Conservation (phyloP, 2,888 invertebrate genomes). For the Pyrrhia umbra region DNA sequence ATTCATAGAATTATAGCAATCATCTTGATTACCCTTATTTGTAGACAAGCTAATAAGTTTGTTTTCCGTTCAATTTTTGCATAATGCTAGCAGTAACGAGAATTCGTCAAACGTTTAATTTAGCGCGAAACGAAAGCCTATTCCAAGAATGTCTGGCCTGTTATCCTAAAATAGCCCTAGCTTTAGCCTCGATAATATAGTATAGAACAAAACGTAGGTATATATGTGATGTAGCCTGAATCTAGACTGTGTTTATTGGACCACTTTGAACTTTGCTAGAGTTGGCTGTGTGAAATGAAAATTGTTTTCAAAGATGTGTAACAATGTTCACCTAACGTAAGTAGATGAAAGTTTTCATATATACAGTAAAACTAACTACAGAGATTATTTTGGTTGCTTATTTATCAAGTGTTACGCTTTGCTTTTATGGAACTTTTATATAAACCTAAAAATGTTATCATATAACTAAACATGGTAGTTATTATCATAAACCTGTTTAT, state of each 20-base stretch:
- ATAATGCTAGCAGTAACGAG: conserved; percentile 41
- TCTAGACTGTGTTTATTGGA: conserved; percentile 20
- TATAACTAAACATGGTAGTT: no score
- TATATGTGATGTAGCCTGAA: conserved; percentile 11
- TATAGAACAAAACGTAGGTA: not conserved
- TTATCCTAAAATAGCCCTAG: conserved; percentile 37
- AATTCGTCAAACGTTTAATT: conserved; percentile 24
- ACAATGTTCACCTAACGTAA: conserved; percentile 1
- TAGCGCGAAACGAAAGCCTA: conserved; percentile 20
- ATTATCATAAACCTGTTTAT: no score
- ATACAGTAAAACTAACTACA: not conserved
- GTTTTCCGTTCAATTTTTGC: conserved; percentile 59
- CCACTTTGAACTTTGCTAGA: conserved; percentile 24
- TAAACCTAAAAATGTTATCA: no score
- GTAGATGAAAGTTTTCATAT: not conserved
- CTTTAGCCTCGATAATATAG: not conserved
- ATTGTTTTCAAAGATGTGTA: conserved; percentile 16
- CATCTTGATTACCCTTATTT: conserved; percentile 65
- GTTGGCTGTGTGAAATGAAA: conserved; percentile 11
- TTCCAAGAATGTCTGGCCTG: conserved; percentile 39
- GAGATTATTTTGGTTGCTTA: not conserved
- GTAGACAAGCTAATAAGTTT: conserved; percentile 60
- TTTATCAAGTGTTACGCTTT: no score
- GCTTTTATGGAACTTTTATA: no score
- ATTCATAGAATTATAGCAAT: conserved; percentile 62